Evolutionary conservation across 1,140 invertebrate genomes (phyloP).

Genomic region (Callitettix versicolor): DNA sequence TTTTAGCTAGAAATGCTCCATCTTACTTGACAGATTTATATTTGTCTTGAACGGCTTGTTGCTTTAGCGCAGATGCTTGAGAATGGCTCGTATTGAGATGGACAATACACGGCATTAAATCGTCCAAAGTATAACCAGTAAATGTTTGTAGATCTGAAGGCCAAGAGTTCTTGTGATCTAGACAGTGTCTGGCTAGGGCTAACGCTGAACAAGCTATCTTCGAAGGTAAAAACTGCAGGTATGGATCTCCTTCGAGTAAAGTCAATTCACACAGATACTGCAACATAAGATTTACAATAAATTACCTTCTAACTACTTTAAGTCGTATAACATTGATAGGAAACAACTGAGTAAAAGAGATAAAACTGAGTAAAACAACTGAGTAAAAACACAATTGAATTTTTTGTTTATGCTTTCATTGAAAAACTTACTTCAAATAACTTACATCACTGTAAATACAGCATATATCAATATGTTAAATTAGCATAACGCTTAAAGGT

Average conservation of each 20-base stretch:
- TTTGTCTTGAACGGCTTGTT: conserved; percentile 77
- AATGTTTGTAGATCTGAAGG: conserved; percentile 47
- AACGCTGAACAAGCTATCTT: conserved; percentile 71
- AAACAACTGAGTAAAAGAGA: too few relatives aligned
- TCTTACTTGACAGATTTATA: conserved; percentile 45
- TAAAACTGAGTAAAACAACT: too few relatives aligned
- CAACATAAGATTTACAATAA: conserved; percentile 23
- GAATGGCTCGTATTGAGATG: conserved; percentile 57
- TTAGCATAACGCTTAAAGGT: too few relatives aligned
- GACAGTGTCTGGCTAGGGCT: conserved; percentile 64
- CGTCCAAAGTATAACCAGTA: conserved; percentile 55
- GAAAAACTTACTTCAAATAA: too few relatives aligned
- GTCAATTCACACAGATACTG: conserved; percentile 81
- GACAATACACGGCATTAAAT: conserved; percentile 56
- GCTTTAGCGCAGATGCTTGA: conserved; percentile 49
- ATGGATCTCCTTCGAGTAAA: conserved; percentile 76
- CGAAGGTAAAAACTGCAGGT: conserved; percentile 73
- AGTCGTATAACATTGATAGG: too few relatives aligned
- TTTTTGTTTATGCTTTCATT: too few relatives aligned
- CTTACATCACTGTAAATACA: too few relatives aligned
- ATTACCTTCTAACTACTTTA: too few relatives aligned
- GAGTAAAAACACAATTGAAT: not conserved
- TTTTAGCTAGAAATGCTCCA: not conserved
- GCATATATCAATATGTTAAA: too few relatives aligned
- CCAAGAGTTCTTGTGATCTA: conserved; percentile 48